Conservation (phyloP, 2,797 vertebrate species). For the Microctenopoma lineatum region DNA sequence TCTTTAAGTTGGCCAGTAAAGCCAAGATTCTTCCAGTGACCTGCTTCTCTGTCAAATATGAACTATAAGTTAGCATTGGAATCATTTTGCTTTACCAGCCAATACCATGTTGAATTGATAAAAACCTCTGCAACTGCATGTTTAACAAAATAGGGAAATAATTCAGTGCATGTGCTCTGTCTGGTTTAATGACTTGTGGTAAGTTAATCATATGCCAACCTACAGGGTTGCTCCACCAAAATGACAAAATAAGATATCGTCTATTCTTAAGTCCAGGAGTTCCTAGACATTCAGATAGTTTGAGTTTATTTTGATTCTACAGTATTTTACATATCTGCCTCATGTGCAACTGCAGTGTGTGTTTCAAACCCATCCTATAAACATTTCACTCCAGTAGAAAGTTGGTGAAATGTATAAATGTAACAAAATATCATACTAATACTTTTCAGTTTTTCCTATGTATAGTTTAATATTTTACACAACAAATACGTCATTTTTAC, state of each 20-base stretch:
- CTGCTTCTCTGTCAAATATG: constrained; percentile 4
- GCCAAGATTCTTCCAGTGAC: constrained; percentile 57
- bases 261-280: not conserved
- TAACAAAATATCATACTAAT: too few species aligned
- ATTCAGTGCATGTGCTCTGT: constrained; percentile 68
- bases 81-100: constrained; percentile 57
- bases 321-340: constrained; percentile 1
- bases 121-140: constrained; percentile 67
- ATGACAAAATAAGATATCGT: constrained; percentile 8
- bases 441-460: not conserved
- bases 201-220: constrained; percentile 7
- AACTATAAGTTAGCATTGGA: constrained; percentile 53
- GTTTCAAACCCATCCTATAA: not conserved
- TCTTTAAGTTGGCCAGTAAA: constrained; percentile 66
- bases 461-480: not conserved
- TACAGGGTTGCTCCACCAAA: constrained; percentile 17
- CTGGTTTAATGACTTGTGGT: constrained; percentile 41
- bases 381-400: too few species aligned
- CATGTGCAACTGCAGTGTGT: not conserved
- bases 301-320: not conserved
- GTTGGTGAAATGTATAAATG: too few species aligned
- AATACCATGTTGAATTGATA: constrained; percentile 28
- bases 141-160: constrained; percentile 21
- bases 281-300: not conserved
- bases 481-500: not conserved